Conservation (phyloP, 1,140 invertebrate species). For the Drosophila oshimai region DNA sequence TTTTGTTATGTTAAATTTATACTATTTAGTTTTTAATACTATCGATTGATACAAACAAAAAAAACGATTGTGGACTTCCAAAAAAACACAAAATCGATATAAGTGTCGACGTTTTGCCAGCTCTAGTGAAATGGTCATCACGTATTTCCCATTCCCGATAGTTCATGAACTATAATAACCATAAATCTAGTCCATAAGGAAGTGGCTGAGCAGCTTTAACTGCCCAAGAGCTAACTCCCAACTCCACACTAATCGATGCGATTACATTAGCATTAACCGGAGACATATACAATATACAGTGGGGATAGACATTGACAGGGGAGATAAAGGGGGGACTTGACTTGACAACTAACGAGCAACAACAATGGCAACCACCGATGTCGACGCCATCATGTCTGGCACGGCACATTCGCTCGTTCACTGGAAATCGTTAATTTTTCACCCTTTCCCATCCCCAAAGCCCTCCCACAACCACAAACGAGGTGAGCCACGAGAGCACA, state of each 20-base stretch:
- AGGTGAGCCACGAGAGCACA: slow-evolving; percentile 12
- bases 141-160: not conserved
- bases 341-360: slow-evolving; percentile 11
- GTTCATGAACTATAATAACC: slow-evolving; percentile 52
- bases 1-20: too few relatives aligned
- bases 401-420: slow-evolving; percentile 13
- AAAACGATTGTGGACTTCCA: too few relatives aligned
- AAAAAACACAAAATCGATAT: too few relatives aligned
- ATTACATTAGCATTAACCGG: slow-evolving; percentile 57
- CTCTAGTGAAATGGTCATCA: too few relatives aligned
- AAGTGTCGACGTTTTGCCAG: too few relatives aligned
- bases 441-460: not conserved
- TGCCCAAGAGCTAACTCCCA: not conserved
- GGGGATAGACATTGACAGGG: slow-evolving; percentile 5
- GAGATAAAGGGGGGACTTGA: not conserved
- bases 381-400: slow-evolving; percentile 49
- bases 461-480: not conserved
- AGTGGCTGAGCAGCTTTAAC: slow-evolving; percentile 8
- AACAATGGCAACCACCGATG: slow-evolving; percentile 28
- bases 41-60: too few relatives aligned
- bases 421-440: slow-evolving; percentile 42
- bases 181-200: slow-evolving; percentile 31
- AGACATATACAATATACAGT: slow-evolving; percentile 8
- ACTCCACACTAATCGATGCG: slow-evolving; percentile 55
- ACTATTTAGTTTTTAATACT: too few relatives aligned